These are phyloP conservation scores for Epiblema foenella DNA, from an alignment of 2,888 invertebrate genomes.

Conservation along the genomic window DNA sequence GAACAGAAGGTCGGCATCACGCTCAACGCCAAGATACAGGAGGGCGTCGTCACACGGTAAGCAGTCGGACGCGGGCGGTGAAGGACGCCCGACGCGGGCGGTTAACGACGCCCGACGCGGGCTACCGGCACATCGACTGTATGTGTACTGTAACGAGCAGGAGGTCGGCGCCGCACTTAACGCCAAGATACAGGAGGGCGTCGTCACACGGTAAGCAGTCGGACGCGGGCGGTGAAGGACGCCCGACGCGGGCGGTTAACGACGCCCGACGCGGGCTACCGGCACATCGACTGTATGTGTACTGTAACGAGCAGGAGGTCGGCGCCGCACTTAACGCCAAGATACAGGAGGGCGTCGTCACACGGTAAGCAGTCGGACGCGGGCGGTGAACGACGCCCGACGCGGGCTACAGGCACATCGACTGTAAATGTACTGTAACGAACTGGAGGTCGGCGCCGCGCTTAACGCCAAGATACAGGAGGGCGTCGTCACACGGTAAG, in stretches of 20 bases:
- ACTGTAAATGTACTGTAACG: conserved; percentile 52
- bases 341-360: not conserved
- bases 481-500: not conserved
- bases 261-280: conserved; percentile 69
- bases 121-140: too few species aligned
- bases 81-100: too few species aligned
- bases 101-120: too few species aligned
- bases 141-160: too few species aligned
- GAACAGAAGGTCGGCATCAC: conserved; percentile 53
- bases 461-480: not conserved
- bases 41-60: not conserved
- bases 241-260: too few species aligned
- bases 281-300: conserved; percentile 61
- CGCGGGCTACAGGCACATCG: too few species aligned
- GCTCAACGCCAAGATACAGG: not conserved
- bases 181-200: not conserved
- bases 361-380: too few species aligned
- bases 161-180: too few species aligned
- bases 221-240: too few species aligned
- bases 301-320: conserved; percentile 53
- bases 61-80: too few species aligned
- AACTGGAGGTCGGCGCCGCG: too few species aligned
- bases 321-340: not conserved
- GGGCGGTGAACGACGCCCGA: too few species aligned
- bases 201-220: not conserved